A percentile compares a stretch with the other conserved stretches of the same genome.
These are phyloP conservation scores for Sciaenops ocellatus DNA, from an alignment of 2,797 vertebrate species.

Conservation along the genomic window DNA sequence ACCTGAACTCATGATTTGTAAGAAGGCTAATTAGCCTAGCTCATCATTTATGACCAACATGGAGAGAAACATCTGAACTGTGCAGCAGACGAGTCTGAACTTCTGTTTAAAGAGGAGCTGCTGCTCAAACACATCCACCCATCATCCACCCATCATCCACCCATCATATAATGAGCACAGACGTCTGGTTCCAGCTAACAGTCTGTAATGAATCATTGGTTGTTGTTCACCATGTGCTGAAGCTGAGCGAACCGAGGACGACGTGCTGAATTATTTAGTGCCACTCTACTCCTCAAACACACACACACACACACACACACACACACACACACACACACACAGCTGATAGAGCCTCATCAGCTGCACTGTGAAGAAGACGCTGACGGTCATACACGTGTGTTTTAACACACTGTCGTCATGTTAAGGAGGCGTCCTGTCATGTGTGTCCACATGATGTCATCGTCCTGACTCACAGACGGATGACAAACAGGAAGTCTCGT, in stretches of 20 bases:
- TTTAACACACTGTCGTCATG: background rate
- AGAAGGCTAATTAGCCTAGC: constrained; percentile 31
- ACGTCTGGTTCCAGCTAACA: background rate
- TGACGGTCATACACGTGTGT: background rate
- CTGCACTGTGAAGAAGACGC: background rate
- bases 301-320: background rate
- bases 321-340: constrained; percentile 39
- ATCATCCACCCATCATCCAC: too few relatives aligned
- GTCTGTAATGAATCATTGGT: constrained; percentile 21
- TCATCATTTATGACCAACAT: constrained; percentile 37
- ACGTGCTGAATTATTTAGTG: constrained; percentile 78
- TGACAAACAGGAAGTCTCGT: constrained; percentile 71
- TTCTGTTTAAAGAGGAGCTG: too few relatives aligned
- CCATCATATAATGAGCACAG: too few relatives aligned
- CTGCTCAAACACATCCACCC: too few relatives aligned
- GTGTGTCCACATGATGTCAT: constrained; percentile 66
- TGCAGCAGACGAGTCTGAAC: constrained; percentile 2
- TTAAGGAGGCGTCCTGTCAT: background rate
- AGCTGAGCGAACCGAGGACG: constrained; percentile 42
- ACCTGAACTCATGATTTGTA: constrained; percentile 2
- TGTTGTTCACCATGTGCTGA: constrained; percentile 55
- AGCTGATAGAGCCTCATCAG: background rate
- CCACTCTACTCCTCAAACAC: constrained; percentile 67
- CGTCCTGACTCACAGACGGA: constrained; percentile 59
- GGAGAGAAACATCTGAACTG: background rate